These are phyloP conservation scores for Sarcophaga peregrina DNA, from an alignment of 1,140 invertebrate genomes.

Conservation along the genomic window DNA sequence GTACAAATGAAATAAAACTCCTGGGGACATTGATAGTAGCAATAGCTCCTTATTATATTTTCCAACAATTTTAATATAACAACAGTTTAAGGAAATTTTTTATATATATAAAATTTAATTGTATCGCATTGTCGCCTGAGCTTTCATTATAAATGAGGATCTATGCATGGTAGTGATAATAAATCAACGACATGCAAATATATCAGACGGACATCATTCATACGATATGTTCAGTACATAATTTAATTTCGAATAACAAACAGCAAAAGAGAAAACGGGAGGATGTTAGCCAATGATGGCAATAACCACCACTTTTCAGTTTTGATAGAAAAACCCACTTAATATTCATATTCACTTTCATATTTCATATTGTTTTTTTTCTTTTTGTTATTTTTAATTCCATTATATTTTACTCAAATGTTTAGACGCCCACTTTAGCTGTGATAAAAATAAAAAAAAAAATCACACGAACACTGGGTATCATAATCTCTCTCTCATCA, in stretches of 20 bases:
- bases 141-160: too few relatives aligned
- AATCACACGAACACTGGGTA: neutral
- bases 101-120: too few relatives aligned
- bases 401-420: neutral
- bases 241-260: neutral
- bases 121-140: too few relatives aligned
- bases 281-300: neutral
- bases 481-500: slow-evolving; percentile 1
- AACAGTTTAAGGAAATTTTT: too few relatives aligned
- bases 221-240: too few relatives aligned
- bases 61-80: too few relatives aligned
- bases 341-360: neutral
- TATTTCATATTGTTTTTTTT: neutral
- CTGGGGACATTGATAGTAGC: too few relatives aligned
- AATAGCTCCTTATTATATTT: too few relatives aligned
- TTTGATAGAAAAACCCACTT: neutral
- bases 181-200: neutral
- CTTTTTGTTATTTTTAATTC: neutral
- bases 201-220: neutral
- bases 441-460: neutral
- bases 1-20: too few relatives aligned
- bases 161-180: neutral
- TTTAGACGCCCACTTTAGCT: slow-evolving; percentile 1
- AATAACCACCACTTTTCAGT: neutral
- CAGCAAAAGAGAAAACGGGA: neutral